Base-by-base conservation (phyloP, 2,888 invertebrate genomes). In the Ceriagrion tenellum region DNA sequence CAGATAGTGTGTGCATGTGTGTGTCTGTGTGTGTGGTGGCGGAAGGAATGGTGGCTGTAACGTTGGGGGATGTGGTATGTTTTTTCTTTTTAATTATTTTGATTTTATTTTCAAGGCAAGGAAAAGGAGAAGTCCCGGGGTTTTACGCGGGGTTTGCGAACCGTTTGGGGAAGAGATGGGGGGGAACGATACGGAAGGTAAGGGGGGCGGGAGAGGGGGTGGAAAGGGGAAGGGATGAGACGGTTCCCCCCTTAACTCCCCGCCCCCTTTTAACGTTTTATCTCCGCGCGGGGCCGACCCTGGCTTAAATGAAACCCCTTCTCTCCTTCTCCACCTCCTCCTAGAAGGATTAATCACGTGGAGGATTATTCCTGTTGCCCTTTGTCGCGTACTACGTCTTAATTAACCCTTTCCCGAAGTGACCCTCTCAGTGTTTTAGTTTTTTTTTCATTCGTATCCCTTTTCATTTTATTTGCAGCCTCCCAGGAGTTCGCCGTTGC, bases 341-440 rank as follows among this genome's bases (percentile, higher is more conserved):
- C n/a, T 8, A 69, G 69, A 26, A 8, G 69, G 69, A 69, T 69
- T 69, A 69, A 69, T 69, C 69, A n/a, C 69, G 69, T n/a, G 69
- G 69, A n/a, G 69, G 69, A 26, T 69, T 26, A 69, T 69, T 69
- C 69, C 69, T 6, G 26, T 69, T 26, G 26, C 69, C n/a, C 69
- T 69, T 69, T 69, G 69, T 69, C 69, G 69, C 26, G 69, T n/a
- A 69, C 26, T 69, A n/a, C 69, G 69, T 69, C 69, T 69, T 69
- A 69, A 69, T 69, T 69, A 69, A 69, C 69, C 47, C 47, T 8
- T 47, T 47, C 47, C 26, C 26, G 69, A 69, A n/a, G 23, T 23
- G 26, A 23, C 69, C 69, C 26, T 26, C 26, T 10, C n/a, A 47
- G 47, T 47, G 47, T 47, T 47, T 47, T 47, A 2, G 47, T 47